Conservation (phyloP, 2,113 vertebrate genomes). For the Pheucticus melanocephalus region DNA sequence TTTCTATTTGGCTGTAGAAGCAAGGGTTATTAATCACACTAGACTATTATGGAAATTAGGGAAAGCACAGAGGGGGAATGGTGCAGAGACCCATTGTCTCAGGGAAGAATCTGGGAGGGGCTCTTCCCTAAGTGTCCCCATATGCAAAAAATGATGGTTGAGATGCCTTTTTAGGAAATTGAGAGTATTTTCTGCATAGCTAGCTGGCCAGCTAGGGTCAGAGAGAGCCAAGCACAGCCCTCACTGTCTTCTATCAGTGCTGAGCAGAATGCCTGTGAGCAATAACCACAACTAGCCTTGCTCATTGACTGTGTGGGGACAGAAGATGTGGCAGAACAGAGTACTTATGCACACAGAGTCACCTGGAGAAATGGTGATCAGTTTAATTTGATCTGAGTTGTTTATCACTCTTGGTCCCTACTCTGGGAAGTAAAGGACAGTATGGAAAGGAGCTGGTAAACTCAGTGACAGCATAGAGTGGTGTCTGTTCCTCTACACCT, state of each 20-base stretch:
- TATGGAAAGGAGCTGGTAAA: not conserved
- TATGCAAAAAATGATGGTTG: not conserved
- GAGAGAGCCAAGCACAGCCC: not conserved
- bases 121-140: not conserved
- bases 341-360: not conserved
- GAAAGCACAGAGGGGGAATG: not conserved
- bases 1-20: not conserved
- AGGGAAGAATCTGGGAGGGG: not conserved
- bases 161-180: constrained; percentile 12
- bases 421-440: not conserved
- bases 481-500: not conserved
- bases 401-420: not conserved
- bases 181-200: not conserved
- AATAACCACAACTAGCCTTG: not conserved
- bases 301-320: not conserved
- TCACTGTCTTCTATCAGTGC: not conserved
- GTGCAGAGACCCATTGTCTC: not conserved
- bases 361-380: not conserved
- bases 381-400: not conserved
- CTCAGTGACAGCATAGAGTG: not conserved
- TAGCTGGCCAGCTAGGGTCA: not conserved
- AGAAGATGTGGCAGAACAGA: not conserved
- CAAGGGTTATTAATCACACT: not conserved
- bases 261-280: not conserved
- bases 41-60: not conserved